These are phyloP conservation scores for Teleiodes luculella DNA, from an alignment of 2,888 invertebrate genomes.

Conservation along the genomic window DNA sequence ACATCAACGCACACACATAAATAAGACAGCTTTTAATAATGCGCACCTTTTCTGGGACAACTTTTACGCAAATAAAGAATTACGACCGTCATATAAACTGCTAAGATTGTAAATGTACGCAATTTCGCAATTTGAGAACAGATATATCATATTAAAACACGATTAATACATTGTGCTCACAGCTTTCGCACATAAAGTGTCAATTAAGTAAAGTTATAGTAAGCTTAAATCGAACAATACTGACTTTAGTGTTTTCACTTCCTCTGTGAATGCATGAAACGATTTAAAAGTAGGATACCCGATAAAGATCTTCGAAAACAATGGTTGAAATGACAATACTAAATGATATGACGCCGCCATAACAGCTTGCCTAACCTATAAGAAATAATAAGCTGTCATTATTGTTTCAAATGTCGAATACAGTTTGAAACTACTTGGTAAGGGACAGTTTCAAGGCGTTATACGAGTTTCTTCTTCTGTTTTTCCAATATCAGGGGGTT, in stretches of 20 bases:
- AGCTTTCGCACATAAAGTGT: constrained; percentile 36
- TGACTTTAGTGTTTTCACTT: constrained; percentile 22
- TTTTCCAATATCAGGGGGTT: too few relatives aligned
- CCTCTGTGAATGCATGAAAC: constrained; percentile 17
- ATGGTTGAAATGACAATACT: constrained; percentile 23
- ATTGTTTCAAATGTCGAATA: not conserved
- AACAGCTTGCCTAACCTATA: constrained; percentile 2
- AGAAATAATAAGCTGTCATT: not conserved
- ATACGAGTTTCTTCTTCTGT: not conserved
- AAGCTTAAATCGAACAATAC: constrained; percentile 36
- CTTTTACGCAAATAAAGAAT: not conserved
- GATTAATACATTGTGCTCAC: constrained; percentile 18
- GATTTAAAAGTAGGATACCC: constrained; percentile 40
- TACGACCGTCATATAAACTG: not conserved
- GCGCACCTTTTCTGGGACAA: not conserved
- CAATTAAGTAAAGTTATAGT: constrained; percentile 41
- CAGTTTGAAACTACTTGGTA: not conserved
- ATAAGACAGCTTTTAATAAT: too few relatives aligned
- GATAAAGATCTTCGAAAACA: constrained; percentile 42
- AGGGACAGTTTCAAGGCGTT: not conserved
- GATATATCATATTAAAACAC: constrained; percentile 16
- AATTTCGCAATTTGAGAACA: not conserved
- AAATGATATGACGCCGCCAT: constrained; percentile 9
- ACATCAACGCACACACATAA: not conserved
- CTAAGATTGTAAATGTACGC: constrained; percentile 3